Conservation (phyloP, 2,113 vertebrate genomes). For the Brachypteracias leptosomus region DNA sequence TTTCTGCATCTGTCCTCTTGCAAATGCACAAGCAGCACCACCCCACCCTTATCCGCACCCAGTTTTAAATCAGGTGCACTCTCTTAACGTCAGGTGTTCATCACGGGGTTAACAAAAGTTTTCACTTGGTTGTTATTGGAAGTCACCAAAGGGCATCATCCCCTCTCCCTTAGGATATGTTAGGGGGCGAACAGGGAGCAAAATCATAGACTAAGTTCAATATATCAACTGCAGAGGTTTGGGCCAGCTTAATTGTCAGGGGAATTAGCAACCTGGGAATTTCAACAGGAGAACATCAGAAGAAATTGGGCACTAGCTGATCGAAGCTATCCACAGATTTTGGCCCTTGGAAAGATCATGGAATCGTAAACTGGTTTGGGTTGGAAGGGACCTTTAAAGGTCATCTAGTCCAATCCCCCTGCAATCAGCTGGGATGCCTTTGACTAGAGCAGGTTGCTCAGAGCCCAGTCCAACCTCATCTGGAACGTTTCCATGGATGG, state of each 20-base stretch:
- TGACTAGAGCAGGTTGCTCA: no score
- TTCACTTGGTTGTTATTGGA: not conserved
- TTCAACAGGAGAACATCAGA: not conserved
- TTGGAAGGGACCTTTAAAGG: no score
- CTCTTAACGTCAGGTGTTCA: not conserved
- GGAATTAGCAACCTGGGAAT: not conserved
- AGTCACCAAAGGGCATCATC: accelerated
- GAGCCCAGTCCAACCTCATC: no score
- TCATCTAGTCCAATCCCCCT: no score
- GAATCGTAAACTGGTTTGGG: not conserved
- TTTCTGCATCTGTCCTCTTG: not conserved
- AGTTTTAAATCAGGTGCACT: not conserved
- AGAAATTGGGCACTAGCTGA: no score
- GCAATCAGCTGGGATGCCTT: no score
- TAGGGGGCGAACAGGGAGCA: not conserved
- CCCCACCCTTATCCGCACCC: no score
- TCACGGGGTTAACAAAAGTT: not conserved
- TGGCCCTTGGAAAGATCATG: not conserved
- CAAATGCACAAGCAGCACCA: not conserved
- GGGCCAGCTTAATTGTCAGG: not conserved
- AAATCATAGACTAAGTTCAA: not conserved
- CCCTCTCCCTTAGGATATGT: accelerated
- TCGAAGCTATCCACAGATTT: not conserved
- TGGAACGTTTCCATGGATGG: no score
- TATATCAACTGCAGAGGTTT: not conserved